A percentile compares a stretch with the other conserved stretches of the same genome.
These are phyloP conservation scores for Pseudopipra pipra DNA, from an alignment of 2,113 vertebrate genomes.

Conservation along the genomic window DNA sequence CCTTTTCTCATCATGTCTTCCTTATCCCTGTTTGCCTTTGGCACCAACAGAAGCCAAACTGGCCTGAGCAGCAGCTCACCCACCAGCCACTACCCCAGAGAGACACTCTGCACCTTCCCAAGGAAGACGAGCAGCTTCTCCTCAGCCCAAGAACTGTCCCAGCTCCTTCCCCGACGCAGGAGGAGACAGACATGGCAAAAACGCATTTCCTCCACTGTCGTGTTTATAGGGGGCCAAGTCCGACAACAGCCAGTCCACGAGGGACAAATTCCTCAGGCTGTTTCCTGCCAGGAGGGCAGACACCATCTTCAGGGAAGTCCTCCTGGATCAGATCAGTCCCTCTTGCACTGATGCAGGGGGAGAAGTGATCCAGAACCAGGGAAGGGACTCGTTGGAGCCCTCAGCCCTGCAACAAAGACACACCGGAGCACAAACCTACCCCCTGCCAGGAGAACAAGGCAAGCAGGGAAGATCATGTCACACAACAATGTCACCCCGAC, in stretches of 20 bases:
- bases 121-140: background rate
- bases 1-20: background rate
- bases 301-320: background rate
- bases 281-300: background rate
- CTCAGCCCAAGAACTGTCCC: accelerated
- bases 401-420: background rate
- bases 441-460: background rate
- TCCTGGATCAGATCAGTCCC: background rate
- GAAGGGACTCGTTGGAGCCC: accelerated
- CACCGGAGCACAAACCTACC: background rate
- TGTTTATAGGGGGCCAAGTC: background rate
- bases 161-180: background rate
- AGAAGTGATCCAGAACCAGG: background rate
- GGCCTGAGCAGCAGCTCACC: background rate
- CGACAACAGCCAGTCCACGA: background rate
- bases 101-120: background rate
- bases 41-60: conserved; percentile 26
- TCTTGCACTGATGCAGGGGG: background rate
- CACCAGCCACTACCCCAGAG: background rate
- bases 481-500: background rate
- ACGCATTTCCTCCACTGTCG: background rate
- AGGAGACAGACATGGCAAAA: background rate
- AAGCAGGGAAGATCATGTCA: background rate
- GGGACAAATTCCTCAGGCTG: background rate
- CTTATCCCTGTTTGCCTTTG: conserved; percentile 5